These are phyloP conservation scores for Tupiocoris notatus DNA, from an alignment of 2,888 invertebrate species.

Conservation along the genomic window DNA sequence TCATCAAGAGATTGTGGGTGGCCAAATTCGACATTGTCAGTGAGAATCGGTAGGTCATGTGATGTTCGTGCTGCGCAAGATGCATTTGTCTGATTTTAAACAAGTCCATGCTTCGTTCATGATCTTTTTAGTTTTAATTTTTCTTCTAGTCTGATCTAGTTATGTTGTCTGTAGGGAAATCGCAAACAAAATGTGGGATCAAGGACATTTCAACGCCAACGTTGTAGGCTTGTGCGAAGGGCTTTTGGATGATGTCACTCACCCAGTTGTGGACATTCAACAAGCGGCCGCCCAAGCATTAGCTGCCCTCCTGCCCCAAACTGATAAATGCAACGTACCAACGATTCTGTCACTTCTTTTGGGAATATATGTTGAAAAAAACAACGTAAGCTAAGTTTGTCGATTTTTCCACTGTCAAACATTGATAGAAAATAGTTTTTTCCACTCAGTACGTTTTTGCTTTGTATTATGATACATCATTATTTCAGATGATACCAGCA, in stretches of 20 bases:
- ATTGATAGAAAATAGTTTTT: neutral
- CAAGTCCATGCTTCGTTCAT: no score
- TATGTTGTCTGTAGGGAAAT: constrained; percentile 57
- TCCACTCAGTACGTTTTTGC: neutral
- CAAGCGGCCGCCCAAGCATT: constrained; percentile 78
- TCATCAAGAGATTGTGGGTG: constrained; percentile 71
- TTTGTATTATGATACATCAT: neutral
- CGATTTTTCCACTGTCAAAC: neutral
- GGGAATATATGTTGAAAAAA: constrained; percentile 70
- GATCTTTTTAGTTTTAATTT: no score
- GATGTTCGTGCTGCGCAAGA: no score
- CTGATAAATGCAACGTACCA: constrained; percentile 52
- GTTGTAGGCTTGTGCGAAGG: constrained; percentile 58
- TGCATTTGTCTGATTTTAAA: no score
- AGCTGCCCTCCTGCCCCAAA: constrained; percentile 64
- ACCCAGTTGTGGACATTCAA: constrained; percentile 79
- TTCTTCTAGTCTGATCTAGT: no score
- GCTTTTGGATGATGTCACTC: constrained; percentile 70
- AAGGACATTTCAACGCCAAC: constrained; percentile 58
- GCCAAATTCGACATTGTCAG: constrained; percentile 76
- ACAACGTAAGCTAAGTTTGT: constrained; percentile 61
- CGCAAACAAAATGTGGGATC: constrained; percentile 65
- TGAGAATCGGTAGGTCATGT: constrained; percentile 62
- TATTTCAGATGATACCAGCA: constrained; percentile 70
- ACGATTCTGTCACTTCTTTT: constrained; percentile 58